Base-by-base conservation (phyloP, 2,888 invertebrate genomes). In the Leptopilina syphax region DNA sequence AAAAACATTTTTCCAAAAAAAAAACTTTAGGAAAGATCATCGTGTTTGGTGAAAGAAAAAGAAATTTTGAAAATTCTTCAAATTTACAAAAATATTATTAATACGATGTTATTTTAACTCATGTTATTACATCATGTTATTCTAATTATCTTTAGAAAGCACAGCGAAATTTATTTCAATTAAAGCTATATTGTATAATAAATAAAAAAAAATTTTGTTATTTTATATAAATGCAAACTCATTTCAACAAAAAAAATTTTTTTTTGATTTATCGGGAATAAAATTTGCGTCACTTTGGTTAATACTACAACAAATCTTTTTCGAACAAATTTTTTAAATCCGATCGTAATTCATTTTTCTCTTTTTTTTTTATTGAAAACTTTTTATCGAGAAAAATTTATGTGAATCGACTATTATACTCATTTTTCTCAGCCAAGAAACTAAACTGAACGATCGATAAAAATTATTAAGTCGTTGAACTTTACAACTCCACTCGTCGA, bases 401-500 rank as follows among this genome's bases (percentile, higher is more conserved):
- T 50, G 8, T 34, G 57, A 73, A 73, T 73, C 41, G 27, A 73
- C 73, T 73, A 34, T 34, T 34, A 34, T 34, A 73, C 9, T 73
- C 57, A 73, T 57, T 73, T 73, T 57, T 73, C 34, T 73, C 34
- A 5, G 50, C 10, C 27, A 12, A 18, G 13, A 34, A 73, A 73
- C 73, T 9, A 73, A 73, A 73, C 57, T 73, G 50, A 13, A 54
- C 57, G 41, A 73, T 73, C 67, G 12, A 67, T 65, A 44, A 34
- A 34, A 34, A 34, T 34, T 34, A 54, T 57, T 57, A 73, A 73
- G 41, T 67, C 18, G 89, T 90, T 89, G 86, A 83, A 89, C 87
- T 91, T 90, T 89, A 87, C 90, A 90, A 89, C 89, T 86, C 87
- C 91, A 91, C 91, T 91, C 90, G 86, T 54, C 8, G 47, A 47